Percentiles rank a stretch among this genome's conserved stretches.
Conservation (phyloP, 2,888 invertebrate species). For the Eristalinus aeneus region DNA sequence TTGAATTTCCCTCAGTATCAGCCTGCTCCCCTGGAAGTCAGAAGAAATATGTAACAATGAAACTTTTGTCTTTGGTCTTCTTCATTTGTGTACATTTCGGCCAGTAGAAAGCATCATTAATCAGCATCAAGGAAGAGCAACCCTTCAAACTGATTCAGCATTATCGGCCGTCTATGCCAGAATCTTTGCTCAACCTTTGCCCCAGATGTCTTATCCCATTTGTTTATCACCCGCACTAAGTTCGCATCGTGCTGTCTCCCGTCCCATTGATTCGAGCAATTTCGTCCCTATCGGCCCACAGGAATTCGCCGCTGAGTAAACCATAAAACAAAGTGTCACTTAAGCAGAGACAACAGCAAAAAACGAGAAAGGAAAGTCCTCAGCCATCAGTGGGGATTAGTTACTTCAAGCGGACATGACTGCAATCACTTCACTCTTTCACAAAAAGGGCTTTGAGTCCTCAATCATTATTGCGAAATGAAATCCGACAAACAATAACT, state of each 20-base stretch:
- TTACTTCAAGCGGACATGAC: neutral
- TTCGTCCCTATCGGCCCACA: neutral
- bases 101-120: neutral
- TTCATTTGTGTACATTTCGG: neutral
- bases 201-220: neutral
- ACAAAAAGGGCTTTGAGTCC: neutral
- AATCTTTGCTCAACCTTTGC: neutral
- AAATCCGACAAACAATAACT: neutral
- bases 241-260: neutral
- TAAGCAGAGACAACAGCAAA: neutral
- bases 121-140: neutral
- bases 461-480: neutral
- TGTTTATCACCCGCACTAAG: neutral
- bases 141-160: neutral
- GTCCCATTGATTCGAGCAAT: neutral
- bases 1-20: neutral
- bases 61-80: neutral
- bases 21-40: neutral
- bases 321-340: neutral
- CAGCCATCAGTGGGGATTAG: neutral
- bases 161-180: neutral
- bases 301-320: neutral
- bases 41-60: neutral
- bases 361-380: neutral
- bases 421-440: neutral